Percentiles rank a stretch among this genome's conserved stretches.
Evolutionary conservation across 2,113 vertebrate genomes (phyloP).

Genomic region (Sorex fumeus): DNA sequence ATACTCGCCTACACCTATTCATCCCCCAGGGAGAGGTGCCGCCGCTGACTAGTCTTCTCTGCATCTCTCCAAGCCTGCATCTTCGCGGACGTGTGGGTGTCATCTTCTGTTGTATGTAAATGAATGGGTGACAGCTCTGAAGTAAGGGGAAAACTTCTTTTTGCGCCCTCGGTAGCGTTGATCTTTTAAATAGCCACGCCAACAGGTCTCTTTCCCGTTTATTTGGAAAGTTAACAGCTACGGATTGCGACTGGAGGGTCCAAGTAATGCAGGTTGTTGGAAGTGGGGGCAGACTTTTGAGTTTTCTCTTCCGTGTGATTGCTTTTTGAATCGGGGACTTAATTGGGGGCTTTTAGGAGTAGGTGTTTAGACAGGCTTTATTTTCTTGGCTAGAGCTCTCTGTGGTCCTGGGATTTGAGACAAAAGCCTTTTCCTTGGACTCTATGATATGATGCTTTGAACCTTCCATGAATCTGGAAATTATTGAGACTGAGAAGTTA

Average conservation of each 20-base stretch:
- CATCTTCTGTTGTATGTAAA: background rate
- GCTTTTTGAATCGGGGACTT: background rate
- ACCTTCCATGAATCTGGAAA: background rate
- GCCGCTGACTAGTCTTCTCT: background rate
- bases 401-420: background rate
- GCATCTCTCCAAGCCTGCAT: background rate
- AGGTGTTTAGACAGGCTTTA: background rate
- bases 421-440: background rate
- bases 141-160: background rate
- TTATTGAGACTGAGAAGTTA: constrained; percentile 26
- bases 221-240: background rate
- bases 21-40: background rate
- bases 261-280: background rate
- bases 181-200: background rate
- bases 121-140: constrained; percentile 12
- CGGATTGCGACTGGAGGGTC: background rate
- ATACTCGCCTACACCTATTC: background rate
- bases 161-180: background rate
- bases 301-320: background rate
- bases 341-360: background rate
- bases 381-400: background rate
- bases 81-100: constrained; percentile 19
- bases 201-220: constrained; percentile 10
- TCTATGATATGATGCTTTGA: background rate
- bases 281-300: background rate